A percentile compares a stretch with the other conserved stretches of the same genome.
phyloP scores from a whole-genome alignment of 2,113 vertebrate genomes.

The Saccopteryx leptura region DNA sequence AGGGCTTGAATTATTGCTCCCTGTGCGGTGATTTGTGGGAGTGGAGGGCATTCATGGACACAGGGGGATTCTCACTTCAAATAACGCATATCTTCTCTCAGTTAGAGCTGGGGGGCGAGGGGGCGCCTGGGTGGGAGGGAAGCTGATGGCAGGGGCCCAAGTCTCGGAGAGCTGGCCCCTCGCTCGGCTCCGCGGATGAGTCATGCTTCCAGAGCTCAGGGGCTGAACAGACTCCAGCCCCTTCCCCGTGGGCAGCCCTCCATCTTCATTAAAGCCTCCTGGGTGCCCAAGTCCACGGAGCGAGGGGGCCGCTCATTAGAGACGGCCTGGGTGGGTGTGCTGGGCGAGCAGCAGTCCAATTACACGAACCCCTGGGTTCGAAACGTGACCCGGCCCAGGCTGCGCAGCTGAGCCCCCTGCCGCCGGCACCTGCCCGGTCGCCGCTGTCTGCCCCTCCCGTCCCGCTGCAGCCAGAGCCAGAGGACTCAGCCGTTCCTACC shows the following conservation, averaged over 20 bases:
- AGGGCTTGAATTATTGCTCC: constrained; percentile 74
- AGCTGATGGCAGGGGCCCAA: constrained; percentile 29
- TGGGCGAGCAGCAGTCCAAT: constrained; percentile 71
- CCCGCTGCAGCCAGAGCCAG: constrained; percentile 79
- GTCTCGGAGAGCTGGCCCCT: constrained; percentile 64
- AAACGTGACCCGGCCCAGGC: constrained; percentile 65
- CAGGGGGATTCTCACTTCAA: constrained; percentile 71
- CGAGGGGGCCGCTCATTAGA: constrained; percentile 15
- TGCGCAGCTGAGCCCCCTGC: neutral
- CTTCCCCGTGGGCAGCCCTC: constrained; percentile 67
- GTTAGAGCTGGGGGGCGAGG: constrained; percentile 67
- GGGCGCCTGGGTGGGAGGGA: neutral
- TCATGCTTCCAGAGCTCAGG: constrained; percentile 82
- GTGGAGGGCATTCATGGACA: constrained; percentile 65
- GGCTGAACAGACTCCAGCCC: constrained; percentile 78
- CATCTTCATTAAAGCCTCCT: constrained; percentile 71
- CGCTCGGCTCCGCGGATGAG: constrained; percentile 57
- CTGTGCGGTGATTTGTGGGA: constrained; percentile 65
- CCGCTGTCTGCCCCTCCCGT: constrained; percentile 72
- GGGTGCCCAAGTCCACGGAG: constrained; percentile 38
- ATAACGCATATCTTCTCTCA: constrained; percentile 77
- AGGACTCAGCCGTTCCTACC: constrained; percentile 81
- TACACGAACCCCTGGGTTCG: constrained; percentile 51
- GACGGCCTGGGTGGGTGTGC: constrained; percentile 52
- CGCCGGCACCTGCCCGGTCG: constrained; percentile 76